Evolutionary conservation across 1,140 invertebrate species (phyloP), one percentile per base, ranked within the genome.

Genomic region (Delia radicum): DNA sequence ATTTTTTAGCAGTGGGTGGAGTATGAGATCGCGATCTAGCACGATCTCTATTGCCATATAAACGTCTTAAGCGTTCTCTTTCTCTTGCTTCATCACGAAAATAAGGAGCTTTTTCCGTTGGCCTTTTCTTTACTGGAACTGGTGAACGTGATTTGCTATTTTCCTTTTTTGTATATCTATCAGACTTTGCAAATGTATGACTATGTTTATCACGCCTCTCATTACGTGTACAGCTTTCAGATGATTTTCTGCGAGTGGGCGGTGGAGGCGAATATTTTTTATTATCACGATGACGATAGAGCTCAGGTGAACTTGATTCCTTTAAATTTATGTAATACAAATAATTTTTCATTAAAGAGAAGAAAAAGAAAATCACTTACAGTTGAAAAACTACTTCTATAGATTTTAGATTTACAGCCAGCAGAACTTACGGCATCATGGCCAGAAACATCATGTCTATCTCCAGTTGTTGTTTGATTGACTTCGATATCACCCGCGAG

Each of bases 41-140:
- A n/a, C n/a, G n/a, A n/a, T n/a, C n/a, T n/a, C n/a, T n/a, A n/a
- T n/a, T n/a, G 8, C 72, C 72, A 73, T 73, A 73, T 15, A 73
- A 28, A 28, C 72, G 72, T 28, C 24, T 48, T 31, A 73, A 55
- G n/a, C 72, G 72, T 28, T 73, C 72, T 28, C n/a, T 73, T 27
- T 73, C 72, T 7, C 72, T 37, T 26, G 24, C n/a, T 18, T 42
- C 18, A 61, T 73, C 72, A 6, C 37, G 31, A 37, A 26, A 73
- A 26, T 73, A 73, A 29, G 63, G 63, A 8, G 29, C 24, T 67
- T 67, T 67, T 29, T 67, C 63, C 21, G 5, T 13, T 10, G 63
- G 10, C 15, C 18, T 28, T 27, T 33, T 15, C 15, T 67, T 26
- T 4, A 27, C 8, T 8, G 26, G 21, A 8, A 8, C 3, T 18